Base-by-base conservation (phyloP, 2,888 invertebrate species). In the Ectemnius lituratus region DNA sequence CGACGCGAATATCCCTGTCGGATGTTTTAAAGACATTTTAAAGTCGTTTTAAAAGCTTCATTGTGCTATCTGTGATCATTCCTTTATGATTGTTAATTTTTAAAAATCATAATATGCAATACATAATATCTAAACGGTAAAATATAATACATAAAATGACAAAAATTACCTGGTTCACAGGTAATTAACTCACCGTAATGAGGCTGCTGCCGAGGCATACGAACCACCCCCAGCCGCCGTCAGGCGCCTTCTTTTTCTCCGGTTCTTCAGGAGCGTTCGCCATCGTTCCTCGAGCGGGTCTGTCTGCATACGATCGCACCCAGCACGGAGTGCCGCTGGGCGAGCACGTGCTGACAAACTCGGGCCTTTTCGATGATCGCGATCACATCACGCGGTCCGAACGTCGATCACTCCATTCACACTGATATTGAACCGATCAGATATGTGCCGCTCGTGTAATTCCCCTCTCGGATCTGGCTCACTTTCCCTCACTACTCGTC, bases 151-250 rank as follows among this genome's bases (percentile, higher is more conserved):
- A 2, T 23, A 23, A 23, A 23, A 23, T 23, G 1, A 23, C 2
- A 23, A 23, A 23, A 23, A 2, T 2, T 2, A 23, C 23, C 23
- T 2, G 1, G 3, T 23, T 23, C 23, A 23, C 23, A 23, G 23
- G 23, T 23, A 23, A 23, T 23, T 23, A 64, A 37, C 4, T 95
- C 92, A 96, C 96, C 92, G 96, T 95, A 84, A 96, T 95, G 89
- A 96, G 92, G 91, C 96, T 95, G 85, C 95, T 96, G 86, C 96
- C 96, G 79, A 96, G 92, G 84, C 96, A 95, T 78, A 95, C 96
- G 91, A 96, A 93, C 97, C 96, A 97, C 73, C 96, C 96, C 96
- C 96, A 96, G 73, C 96, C 96, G 68, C 96, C 96, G 89, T 96
- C 96, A 63, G 96, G 96, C 52, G 96, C 94, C 84, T 95, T 80